Evolutionary conservation across 1,140 invertebrate species (phyloP).

Genomic region (Halesus radiatus): DNA sequence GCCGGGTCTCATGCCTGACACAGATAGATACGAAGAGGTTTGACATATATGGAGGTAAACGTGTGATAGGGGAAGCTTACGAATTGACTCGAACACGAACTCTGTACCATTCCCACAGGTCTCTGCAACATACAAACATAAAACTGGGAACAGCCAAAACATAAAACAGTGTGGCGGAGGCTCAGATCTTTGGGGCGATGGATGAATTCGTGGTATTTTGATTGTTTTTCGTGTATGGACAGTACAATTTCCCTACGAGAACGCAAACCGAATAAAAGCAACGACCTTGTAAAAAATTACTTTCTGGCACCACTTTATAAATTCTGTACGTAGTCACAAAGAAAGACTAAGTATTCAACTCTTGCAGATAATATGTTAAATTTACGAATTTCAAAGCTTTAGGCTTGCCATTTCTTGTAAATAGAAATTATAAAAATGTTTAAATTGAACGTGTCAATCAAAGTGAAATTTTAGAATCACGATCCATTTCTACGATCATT

Average conservation of each 20-base stretch:
- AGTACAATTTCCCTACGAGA: slow-evolving; percentile 5
- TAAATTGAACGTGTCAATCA: too few species aligned
- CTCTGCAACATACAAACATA: slow-evolving; percentile 82
- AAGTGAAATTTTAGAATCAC: too few species aligned
- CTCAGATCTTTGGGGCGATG: slow-evolving; percentile 32
- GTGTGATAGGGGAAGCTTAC: slow-evolving; percentile 69
- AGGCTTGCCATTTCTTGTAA: too few species aligned
- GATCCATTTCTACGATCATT: too few species aligned
- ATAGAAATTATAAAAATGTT: too few species aligned
- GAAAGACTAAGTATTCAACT: too few species aligned
- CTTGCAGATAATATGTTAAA: too few species aligned
- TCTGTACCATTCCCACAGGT: slow-evolving; percentile 80
- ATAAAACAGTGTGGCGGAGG: slow-evolving; percentile 43
- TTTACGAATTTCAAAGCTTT: too few species aligned
- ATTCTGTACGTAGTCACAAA: too few species aligned
- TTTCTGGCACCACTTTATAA: too few species aligned
- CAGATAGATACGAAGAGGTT: slow-evolving; percentile 38
- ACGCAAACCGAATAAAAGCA: neutral
- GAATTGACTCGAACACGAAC: slow-evolving; percentile 82
- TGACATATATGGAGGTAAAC: slow-evolving; percentile 45
- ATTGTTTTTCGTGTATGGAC: slow-evolving; percentile 54
- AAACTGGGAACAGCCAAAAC: slow-evolving; percentile 58
- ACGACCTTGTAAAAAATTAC: too few species aligned
- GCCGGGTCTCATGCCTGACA: slow-evolving; percentile 15
- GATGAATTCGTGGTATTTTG: slow-evolving; percentile 34